Conservation (phyloP, 2,888 invertebrate genomes). For the Ramazzottius varieornatus region DNA sequence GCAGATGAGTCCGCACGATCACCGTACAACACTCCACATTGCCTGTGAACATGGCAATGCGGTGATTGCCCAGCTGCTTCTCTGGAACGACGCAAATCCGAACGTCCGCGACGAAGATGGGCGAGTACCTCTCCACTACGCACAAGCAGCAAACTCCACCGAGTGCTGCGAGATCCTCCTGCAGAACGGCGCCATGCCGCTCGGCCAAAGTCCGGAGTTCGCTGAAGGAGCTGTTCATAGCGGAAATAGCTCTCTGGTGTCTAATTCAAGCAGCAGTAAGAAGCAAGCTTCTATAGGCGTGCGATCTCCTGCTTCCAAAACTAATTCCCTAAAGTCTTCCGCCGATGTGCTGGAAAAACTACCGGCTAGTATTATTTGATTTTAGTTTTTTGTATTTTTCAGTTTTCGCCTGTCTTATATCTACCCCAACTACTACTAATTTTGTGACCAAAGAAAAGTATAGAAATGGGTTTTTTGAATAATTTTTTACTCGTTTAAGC, state of each 20-base stretch:
- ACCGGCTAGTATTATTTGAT: slow-evolving; percentile 23
- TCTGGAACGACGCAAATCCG: slow-evolving; percentile 34
- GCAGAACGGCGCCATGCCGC: slow-evolving; percentile 9
- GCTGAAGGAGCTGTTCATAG: background rate
- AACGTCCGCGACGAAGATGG: slow-evolving; percentile 8
- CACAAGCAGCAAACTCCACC: slow-evolving; percentile 6
- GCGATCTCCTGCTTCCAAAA: background rate
- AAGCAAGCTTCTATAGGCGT: background rate
- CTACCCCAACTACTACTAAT: too few species aligned
- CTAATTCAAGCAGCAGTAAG: background rate
- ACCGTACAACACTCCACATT: slow-evolving; percentile 55
- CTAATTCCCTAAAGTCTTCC: background rate
- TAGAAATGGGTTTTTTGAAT: too few species aligned
- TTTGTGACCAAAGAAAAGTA: too few species aligned
- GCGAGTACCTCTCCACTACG: slow-evolving; percentile 6
- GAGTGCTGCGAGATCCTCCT: slow-evolving; percentile 6
- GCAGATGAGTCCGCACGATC: slow-evolving; percentile 43
- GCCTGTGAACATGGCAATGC: slow-evolving; percentile 68
- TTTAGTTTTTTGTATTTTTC: background rate
- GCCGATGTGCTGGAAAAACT: slow-evolving; percentile 23
- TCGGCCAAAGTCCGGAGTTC: slow-evolving; percentile 12
- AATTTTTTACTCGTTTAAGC: too few species aligned
- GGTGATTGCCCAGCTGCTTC: slow-evolving; percentile 62
- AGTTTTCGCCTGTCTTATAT: background rate
- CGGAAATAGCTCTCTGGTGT: background rate